A percentile compares a stretch with the other conserved stretches of the same genome.
These are phyloP conservation scores for Atopsyche davidsoni DNA, from an alignment of 1,140 invertebrate species.

Conservation along the genomic window DNA sequence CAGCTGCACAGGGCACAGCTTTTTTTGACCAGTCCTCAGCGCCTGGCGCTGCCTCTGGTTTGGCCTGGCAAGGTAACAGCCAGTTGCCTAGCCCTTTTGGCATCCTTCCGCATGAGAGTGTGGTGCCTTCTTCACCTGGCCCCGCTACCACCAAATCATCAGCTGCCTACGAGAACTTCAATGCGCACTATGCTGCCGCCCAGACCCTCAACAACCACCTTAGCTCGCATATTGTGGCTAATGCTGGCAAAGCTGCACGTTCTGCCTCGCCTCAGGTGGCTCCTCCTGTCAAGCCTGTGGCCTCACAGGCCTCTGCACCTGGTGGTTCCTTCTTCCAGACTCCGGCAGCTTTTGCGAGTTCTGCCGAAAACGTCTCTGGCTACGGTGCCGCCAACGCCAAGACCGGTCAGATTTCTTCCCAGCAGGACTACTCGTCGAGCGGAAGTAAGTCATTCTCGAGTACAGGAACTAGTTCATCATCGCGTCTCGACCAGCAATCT, in stretches of 20 bases:
- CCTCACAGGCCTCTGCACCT: conserved; percentile 44
- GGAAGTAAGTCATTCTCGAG: conserved; percentile 54
- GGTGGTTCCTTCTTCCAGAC: conserved; percentile 58
- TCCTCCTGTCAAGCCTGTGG: conserved; percentile 48
- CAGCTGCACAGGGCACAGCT: conserved; percentile 44
- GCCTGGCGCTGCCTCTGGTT: conserved; percentile 46
- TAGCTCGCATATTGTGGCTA: conserved; percentile 52
- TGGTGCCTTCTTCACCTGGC: conserved; percentile 59
- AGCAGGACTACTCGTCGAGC: conserved; percentile 45
- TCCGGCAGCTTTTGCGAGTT: conserved; percentile 49
- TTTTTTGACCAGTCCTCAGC: conserved; percentile 61
- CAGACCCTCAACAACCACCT: conserved; percentile 58
- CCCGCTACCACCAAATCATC: conserved; percentile 51
- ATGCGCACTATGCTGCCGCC: conserved; percentile 58
- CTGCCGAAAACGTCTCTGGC: conserved; percentile 44
- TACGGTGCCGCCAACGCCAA: conserved; percentile 52
- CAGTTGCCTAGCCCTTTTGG: conserved; percentile 67
- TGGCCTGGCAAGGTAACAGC: conserved; percentile 60
- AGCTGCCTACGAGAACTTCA: conserved; percentile 58
- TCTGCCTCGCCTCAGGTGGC: conserved; percentile 52
- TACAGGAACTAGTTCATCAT: conserved; percentile 47
- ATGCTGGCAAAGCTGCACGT: conserved; percentile 44
- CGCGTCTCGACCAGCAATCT: conserved; percentile 54
- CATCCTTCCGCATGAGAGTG: conserved; percentile 69
- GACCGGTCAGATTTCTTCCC: conserved; percentile 48